phyloP scores from a whole-genome alignment of 2,888 invertebrate genomes.

The Synanthedon tipuliformis region DNA sequence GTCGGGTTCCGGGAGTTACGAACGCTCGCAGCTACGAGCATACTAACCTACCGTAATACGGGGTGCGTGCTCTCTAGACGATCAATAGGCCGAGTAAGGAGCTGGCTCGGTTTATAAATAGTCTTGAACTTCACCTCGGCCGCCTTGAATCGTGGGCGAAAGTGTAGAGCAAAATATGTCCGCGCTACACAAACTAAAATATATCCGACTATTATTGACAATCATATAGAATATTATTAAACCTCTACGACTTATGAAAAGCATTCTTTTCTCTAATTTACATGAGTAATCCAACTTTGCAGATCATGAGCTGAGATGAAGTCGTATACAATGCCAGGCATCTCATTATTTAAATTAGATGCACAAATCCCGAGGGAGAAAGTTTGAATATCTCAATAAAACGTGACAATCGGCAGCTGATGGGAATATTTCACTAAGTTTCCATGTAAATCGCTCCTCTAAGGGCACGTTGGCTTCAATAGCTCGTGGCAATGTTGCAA shows the following conservation, averaged over 20 bases:
- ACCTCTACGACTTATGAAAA: neutral
- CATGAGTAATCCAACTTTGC: slow-evolving; percentile 27
- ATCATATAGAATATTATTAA: too few relatives aligned
- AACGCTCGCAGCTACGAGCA: slow-evolving; percentile 37
- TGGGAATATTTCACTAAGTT: slow-evolving; percentile 62
- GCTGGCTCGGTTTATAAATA: slow-evolving; percentile 61
- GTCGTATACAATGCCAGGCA: slow-evolving; percentile 34
- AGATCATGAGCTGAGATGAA: slow-evolving; percentile 34
- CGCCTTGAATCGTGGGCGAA: slow-evolving; percentile 46
- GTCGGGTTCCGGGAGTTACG: slow-evolving; percentile 59
- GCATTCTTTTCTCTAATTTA: neutral
- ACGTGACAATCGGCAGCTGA: slow-evolving; percentile 59
- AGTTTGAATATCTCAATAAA: slow-evolving; percentile 62
- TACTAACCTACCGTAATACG: slow-evolving; percentile 69
- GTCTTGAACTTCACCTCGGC: slow-evolving; percentile 66
- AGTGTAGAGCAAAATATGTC: slow-evolving; percentile 37
- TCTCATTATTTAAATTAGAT: slow-evolving; percentile 58
- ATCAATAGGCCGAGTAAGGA: slow-evolving; percentile 61
- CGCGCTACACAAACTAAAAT: slow-evolving; percentile 2
- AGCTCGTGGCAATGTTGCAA: slow-evolving; percentile 30
- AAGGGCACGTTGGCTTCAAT: slow-evolving; percentile 29
- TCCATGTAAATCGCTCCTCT: slow-evolving; percentile 52
- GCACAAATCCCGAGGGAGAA: slow-evolving; percentile 47
- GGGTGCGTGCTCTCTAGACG: slow-evolving; percentile 57
- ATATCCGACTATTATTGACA: too few relatives aligned